Evolutionary conservation across 2,113 vertebrate genomes (phyloP), one percentile per base, ranked within the genome.

Genomic region (Podiceps cristatus): DNA sequence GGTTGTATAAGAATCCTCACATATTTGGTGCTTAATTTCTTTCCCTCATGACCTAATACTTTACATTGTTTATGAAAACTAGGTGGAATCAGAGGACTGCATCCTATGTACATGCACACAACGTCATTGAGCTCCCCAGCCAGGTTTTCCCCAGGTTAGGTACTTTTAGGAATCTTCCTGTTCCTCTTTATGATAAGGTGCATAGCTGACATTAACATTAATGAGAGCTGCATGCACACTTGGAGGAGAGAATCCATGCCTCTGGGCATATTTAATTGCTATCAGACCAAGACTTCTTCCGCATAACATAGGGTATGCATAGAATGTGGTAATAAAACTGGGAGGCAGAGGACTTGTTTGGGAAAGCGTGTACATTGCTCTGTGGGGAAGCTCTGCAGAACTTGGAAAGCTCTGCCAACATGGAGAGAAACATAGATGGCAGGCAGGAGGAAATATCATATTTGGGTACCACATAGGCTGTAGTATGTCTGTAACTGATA

Each of bases 261-360:
- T 94, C 91, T 93, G 74, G 92, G 81, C 71, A n/a, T 71, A 47
- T 86, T 90, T 96, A 94, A 96, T 92, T 96, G 77, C 84, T 91
- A 73, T 86, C 89, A 90, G 85, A 83, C 58, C 31, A 63, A 82
- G 62, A 63, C 35, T 69, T 4, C 73, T 75, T 89, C 45, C 7
- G 8, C 45, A 17, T 76, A 93, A 88, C 58, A 9, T 14, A 52
- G 44, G n/a, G 35, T 76, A 42, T 58, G 66, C 33, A n/a, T 3
- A 72, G 56, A 68, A 79, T 59, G 37, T 10, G 35, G 56, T 44
- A 93, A 83, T 68, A 90, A 89, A 83, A 37, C 33, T 53, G 45
- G 63, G 76, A 73, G 35, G 71, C 50, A 66, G 82, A 91, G 55
- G 53, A 20, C 40, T 85, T 82, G 17, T 76, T 82, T 47, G 18